These are phyloP conservation scores for Siniperca undulata DNA, from an alignment of 2,797 vertebrate species.

Conservation along the genomic window DNA sequence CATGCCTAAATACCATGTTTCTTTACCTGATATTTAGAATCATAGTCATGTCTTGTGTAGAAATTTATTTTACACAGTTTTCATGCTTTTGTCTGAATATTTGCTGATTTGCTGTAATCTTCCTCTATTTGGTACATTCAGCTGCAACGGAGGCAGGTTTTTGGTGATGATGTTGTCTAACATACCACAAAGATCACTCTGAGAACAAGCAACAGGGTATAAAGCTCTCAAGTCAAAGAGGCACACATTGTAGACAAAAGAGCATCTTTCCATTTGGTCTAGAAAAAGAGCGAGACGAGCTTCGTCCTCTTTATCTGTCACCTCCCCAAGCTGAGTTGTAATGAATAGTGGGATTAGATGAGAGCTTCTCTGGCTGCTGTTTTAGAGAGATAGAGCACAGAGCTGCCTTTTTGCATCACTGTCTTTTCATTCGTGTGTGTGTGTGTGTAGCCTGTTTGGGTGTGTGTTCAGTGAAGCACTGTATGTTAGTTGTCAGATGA, in stretches of 20 bases:
- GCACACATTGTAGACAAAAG: background rate
- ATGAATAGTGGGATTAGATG: constrained; percentile 64
- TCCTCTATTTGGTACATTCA: background rate
- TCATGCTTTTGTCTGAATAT: background rate
- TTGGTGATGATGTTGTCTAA: background rate
- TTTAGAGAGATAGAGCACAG: constrained; percentile 52
- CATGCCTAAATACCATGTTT: background rate
- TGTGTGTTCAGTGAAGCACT: background rate
- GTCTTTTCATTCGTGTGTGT: constrained; percentile 46
- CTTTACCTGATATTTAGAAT: background rate
- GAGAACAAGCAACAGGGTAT: background rate
- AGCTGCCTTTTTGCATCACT: constrained; percentile 46
- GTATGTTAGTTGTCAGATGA: constrained; percentile 1
- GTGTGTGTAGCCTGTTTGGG: background rate
- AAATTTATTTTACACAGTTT: background rate
- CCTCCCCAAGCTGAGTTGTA: constrained; percentile 36
- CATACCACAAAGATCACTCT: background rate
- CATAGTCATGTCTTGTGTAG: background rate
- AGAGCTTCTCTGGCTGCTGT: constrained; percentile 52
- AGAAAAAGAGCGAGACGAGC: constrained; percentile 2
- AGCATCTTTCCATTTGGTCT: constrained; percentile 18
- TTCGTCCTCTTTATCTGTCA: constrained; percentile 40
- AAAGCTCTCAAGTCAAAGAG: background rate
- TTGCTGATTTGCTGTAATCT: background rate
- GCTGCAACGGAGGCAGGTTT: background rate